phyloP scores from a whole-genome alignment of 1,140 invertebrate species.

The Brachionus calyciflorus region DNA sequence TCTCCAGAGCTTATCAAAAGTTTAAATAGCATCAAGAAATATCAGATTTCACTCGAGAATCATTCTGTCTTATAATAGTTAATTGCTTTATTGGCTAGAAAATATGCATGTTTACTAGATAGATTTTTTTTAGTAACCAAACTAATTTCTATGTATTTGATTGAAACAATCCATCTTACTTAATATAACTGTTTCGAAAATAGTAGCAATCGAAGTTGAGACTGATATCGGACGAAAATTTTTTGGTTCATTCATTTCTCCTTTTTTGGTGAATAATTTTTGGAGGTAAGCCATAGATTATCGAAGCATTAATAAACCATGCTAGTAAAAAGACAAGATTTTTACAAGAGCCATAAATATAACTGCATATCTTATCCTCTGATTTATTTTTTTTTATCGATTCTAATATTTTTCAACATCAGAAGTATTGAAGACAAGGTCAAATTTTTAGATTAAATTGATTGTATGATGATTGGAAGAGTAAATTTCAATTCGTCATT shows the following conservation, averaged over 20 bases:
- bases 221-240: background rate
- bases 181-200: background rate
- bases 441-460: no score
- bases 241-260: no score
- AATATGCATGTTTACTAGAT: conserved; percentile 8
- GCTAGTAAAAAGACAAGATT: background rate
- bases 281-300: background rate
- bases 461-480: no score
- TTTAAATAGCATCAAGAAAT: no score
- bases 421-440: no score
- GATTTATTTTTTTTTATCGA: no score
- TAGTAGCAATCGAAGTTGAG: background rate
- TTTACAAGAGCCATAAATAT: background rate
- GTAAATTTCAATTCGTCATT: no score
- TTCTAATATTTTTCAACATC: no score
- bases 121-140: background rate
- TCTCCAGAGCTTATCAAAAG: background rate
- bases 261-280: background rate
- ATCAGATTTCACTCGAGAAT: no score
- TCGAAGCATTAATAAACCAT: background rate
- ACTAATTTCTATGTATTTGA: no score
- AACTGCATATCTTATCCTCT: background rate
- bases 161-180: background rate
- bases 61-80: no score
- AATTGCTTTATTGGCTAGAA: no score